Conservation (phyloP, 2,797 vertebrate species). For the Sparus aurata region DNA sequence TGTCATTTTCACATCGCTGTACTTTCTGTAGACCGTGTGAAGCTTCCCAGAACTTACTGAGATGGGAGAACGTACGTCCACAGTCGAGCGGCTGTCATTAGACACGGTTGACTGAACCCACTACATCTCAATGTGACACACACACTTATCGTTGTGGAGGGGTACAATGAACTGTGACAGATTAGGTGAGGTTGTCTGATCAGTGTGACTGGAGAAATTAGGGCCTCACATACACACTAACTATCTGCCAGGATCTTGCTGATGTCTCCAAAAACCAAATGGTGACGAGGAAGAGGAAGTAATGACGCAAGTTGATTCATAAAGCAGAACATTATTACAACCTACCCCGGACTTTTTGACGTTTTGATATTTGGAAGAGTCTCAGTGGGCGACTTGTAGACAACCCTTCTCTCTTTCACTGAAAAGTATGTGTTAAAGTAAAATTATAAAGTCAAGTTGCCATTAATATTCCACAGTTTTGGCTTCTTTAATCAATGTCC, state of each 20-base stretch:
- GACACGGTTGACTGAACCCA: neutral
- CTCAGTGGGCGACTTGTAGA: neutral
- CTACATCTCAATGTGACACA: conserved; percentile 9
- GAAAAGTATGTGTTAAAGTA: neutral
- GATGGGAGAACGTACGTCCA: neutral
- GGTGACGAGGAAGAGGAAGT: neutral
- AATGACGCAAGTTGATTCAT: neutral
- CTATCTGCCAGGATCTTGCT: neutral
- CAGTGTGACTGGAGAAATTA: neutral
- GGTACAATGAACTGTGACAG: conserved; percentile 13
- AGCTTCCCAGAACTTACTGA: conserved; percentile 1
- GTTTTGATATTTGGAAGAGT: neutral
- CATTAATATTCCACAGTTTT: neutral
- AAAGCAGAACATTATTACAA: neutral
- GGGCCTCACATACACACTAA: neutral
- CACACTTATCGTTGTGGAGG: neutral
- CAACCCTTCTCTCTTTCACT: neutral
- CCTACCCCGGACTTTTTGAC: rapidly evolving
- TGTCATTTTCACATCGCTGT: neutral
- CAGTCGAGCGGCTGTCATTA: conserved; percentile 27
- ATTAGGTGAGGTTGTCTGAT: neutral
- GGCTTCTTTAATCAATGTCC: neutral
- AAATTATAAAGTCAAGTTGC: neutral
- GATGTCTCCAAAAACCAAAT: neutral
- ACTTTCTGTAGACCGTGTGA: neutral